Evolutionary conservation across 2,888 invertebrate species (phyloP).

Genomic region (Cerceris rybyensis): DNA sequence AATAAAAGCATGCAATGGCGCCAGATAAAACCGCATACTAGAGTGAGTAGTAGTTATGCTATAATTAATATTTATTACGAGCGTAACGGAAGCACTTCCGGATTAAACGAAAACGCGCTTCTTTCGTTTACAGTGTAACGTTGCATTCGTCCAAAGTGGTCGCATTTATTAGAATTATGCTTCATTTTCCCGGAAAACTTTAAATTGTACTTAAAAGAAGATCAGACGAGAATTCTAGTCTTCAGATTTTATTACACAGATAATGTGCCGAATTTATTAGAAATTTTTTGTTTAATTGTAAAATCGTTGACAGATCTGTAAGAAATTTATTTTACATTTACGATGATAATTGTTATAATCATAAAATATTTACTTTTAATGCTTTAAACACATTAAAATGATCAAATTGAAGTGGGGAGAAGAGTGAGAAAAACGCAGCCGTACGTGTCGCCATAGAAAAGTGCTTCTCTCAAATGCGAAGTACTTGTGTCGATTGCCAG

Average conservation of each 20-base stretch:
- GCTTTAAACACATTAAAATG: too few species aligned
- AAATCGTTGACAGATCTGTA: too few species aligned
- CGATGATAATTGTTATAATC: too few species aligned
- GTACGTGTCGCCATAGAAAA: background rate
- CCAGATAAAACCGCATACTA: background rate
- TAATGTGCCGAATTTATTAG: too few species aligned
- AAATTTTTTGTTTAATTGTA: too few species aligned
- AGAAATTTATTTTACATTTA: too few species aligned
- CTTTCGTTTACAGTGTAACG: conserved; percentile 15
- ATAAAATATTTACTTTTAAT: too few species aligned
- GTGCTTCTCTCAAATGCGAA: background rate
- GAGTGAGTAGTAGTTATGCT: background rate
- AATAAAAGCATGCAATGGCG: background rate
- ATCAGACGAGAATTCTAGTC: conserved; percentile 4
- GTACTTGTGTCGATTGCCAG: conserved; percentile 32
- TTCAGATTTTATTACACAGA: too few species aligned
- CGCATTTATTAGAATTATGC: conserved; percentile 26
- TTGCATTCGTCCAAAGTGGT: conserved; percentile 4
- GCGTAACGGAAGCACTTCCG: conserved; percentile 8
- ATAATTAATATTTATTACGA: conserved; percentile 31
- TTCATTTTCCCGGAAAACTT: background rate
- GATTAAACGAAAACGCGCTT: conserved; percentile 27
- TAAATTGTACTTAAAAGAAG: background rate
- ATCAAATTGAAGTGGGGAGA: too few species aligned
- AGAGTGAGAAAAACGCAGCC: background rate